Conservation (phyloP, 1,140 invertebrate species). For the Ostrea edulis region DNA sequence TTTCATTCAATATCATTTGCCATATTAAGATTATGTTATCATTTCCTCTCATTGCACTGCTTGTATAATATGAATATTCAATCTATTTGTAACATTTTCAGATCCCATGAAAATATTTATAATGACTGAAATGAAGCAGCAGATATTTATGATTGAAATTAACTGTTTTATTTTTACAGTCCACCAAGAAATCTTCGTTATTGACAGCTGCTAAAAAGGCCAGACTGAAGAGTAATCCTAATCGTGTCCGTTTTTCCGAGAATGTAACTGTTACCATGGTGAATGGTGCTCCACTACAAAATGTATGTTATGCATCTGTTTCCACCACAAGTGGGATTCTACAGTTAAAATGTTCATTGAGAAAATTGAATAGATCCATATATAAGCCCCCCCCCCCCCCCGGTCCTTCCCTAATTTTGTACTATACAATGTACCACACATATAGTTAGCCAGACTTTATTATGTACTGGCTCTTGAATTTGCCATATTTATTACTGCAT, state of each 20-base stretch:
- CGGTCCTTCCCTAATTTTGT: neutral
- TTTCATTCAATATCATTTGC: neutral
- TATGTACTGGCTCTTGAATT: neutral
- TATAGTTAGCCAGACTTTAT: neutral
- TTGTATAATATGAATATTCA: neutral
- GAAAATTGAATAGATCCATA: neutral
- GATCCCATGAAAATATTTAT: neutral
- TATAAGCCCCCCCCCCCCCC: too few species aligned
- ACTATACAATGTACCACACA: neutral
- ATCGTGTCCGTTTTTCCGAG: slow-evolving; percentile 92
- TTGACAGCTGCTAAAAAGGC: slow-evolving; percentile 92
- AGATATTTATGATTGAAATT: neutral
- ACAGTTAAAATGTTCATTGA: neutral
- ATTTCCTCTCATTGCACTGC: neutral
- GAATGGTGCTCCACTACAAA: slow-evolving; percentile 85
- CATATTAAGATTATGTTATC: neutral
- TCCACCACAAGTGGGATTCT: neutral
- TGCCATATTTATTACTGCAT: neutral
- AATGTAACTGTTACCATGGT: slow-evolving; percentile 86
- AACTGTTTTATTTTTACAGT: slow-evolving; percentile 76
- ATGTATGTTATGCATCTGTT: slow-evolving; percentile 69
- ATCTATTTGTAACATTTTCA: neutral
- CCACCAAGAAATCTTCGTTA: slow-evolving; percentile 88
- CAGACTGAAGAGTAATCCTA: slow-evolving; percentile 88
- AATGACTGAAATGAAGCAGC: neutral